Base-by-base conservation (phyloP, 2,113 vertebrate genomes). In the Halcyon malimbica region DNA sequence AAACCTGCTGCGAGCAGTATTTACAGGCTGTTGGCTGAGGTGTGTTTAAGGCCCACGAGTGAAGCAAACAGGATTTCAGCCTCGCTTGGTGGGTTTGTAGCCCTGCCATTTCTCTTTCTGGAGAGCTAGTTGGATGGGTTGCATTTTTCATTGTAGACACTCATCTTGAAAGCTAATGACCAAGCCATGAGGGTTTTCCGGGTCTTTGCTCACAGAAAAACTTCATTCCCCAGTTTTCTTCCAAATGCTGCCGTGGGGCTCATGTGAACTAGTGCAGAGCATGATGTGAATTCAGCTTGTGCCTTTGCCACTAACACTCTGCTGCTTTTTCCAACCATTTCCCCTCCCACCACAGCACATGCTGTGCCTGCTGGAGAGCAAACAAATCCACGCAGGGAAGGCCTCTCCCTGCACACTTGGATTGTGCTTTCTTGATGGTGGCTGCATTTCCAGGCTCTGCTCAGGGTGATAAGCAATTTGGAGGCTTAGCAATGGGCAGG, bases 291-390 rank as follows among this genome's bases (percentile, higher is more conserved):
- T 48, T 73, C 29, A 13, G 29, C 48, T 42, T 6, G 1, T 1
- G 3, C 29, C 48, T 73, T 60, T 68, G 37, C 42, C 18, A 21
- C 8, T 8, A 13, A 35, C 33, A 2, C 13, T 23, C 15, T 39
- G 24, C 59, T 29, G 59, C 74, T 48, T 69, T 77, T 41, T 77
- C 53, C 51, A 51, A 41, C 39, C 10, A 2, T 59, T 71, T 73
- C 42, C 19, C 11, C 18, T 62, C 8, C 24, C 15, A 6, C n/a
- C 39, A 12, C 0, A 0, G 41, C 50, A 10, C 0, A 0, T 28
- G 53, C 19, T 35, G 33, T 37, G 63, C 69, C 64, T 33, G 15
- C 31, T 16, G 24, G 33, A 37, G 39, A 65, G 31, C 37, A 21
- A 59, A 31, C 28, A 54, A 7, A 2, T 37, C n/a, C 50, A 50